Conservation (phyloP, 2,113 vertebrate species). For the Dryoscopus gambensis region DNA sequence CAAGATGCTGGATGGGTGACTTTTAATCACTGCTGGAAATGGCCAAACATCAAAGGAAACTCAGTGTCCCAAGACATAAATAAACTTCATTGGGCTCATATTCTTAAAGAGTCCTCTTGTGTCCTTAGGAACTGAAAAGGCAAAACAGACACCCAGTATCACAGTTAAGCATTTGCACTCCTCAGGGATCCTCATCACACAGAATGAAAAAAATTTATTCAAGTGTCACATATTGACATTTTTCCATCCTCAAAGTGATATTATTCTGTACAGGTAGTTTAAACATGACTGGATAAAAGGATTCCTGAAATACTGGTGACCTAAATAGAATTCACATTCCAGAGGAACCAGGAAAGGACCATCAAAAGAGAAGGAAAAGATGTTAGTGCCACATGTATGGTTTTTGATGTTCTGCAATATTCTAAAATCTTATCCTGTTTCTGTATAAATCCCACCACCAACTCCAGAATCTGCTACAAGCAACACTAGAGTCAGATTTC, state of each 20-base stretch:
- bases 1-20: not conserved
- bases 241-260: not conserved
- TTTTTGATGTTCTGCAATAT: not conserved
- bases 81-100: not conserved
- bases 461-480: not conserved
- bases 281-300: not conserved
- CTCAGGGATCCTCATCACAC: not conserved
- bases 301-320: not conserved
- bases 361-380: not conserved
- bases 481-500: not conserved
- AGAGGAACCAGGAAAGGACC: not conserved
- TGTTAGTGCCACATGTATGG: rapidly evolving
- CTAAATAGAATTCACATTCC: not conserved
- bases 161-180: not conserved
- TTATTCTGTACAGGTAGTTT: not conserved
- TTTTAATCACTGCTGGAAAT: conserved; percentile 19
- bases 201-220: not conserved
- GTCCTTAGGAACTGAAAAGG: not conserved
- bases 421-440: not conserved
- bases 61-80: not conserved
- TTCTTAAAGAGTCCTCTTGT: not conserved
- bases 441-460: not conserved
- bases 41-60: conserved; percentile 33
- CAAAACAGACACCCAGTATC: not conserved
- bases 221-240: not conserved